Percentiles rank a stretch among this genome's conserved stretches.
phyloP scores from a whole-genome alignment of 2,888 invertebrate genomes.

The Odontothrips loti region DNA sequence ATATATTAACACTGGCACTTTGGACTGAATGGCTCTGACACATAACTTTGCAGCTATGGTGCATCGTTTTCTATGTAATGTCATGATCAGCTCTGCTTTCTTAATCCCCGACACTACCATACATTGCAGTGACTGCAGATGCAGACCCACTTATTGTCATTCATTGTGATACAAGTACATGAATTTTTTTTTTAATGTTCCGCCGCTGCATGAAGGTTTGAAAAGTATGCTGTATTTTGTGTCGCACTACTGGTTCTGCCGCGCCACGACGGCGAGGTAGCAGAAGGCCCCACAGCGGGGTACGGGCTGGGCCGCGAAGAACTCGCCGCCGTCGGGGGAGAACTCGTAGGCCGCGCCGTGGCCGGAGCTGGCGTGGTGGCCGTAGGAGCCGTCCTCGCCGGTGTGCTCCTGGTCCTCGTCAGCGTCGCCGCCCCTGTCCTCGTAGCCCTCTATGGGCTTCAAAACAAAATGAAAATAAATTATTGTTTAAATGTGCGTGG shows the following conservation, averaged over 20 bases:
- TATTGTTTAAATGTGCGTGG: not conserved
- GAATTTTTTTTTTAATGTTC: no score
- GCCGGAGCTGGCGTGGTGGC: slow-evolving; percentile 38
- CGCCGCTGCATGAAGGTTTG: no score
- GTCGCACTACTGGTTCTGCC: not conserved
- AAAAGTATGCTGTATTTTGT: no score
- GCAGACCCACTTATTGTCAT: no score
- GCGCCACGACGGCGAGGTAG: slow-evolving; percentile 53
- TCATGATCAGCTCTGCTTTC: no score
- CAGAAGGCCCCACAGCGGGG: slow-evolving; percentile 57
- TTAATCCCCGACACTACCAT: no score
- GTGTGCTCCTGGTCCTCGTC: not conserved
- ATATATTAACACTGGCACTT: no score
- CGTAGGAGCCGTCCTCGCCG: slow-evolving; percentile 14
- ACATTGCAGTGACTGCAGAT: no score
- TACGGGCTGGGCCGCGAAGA: slow-evolving; percentile 54
- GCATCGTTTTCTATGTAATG: no score
- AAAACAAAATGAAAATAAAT: not conserved
- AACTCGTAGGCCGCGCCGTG: slow-evolving; percentile 51
- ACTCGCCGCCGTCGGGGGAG: slow-evolving; percentile 56
- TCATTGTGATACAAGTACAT: no score
- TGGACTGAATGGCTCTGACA: not conserved
- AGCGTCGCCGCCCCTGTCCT: not conserved
- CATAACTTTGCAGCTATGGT: no score
- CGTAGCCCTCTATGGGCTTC: not conserved